A percentile compares a stretch with the other conserved stretches of the same genome.
phyloP scores from a whole-genome alignment of 2,797 vertebrate genomes.

The Sebastes paucispinis region DNA sequence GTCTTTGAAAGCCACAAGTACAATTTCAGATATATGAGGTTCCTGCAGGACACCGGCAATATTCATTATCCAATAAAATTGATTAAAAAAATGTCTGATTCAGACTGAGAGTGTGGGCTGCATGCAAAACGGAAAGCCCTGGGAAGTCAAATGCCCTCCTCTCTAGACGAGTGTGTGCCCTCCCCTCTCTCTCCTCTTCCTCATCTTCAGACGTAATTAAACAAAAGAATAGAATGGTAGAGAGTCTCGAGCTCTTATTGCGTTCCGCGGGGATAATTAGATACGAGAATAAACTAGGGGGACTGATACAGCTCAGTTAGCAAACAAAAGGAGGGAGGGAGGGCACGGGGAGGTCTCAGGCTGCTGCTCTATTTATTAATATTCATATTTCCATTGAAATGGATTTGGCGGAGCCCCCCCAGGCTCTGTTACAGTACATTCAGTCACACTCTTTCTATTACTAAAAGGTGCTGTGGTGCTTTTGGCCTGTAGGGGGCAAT shows the following conservation, averaged over 20 bases:
- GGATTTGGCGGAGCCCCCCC: conserved; percentile 18
- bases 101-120: conserved; percentile 1
- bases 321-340: conserved; percentile 40
- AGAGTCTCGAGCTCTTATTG: conserved; percentile 29
- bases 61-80: conserved; percentile 35
- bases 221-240: conserved; percentile 42
- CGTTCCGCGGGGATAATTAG: conserved; percentile 52
- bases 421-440: conserved; percentile 32
- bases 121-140: conserved; percentile 19
- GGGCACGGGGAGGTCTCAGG: conserved; percentile 6
- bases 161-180: conserved; percentile 10
- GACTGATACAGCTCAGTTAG: conserved; percentile 55
- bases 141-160: conserved; percentile 44
- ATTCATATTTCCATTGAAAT: conserved; percentile 55
- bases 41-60: conserved; percentile 15
- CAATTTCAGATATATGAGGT: background rate
- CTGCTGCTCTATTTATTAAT: conserved; percentile 57
- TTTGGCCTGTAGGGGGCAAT: conserved; percentile 80
- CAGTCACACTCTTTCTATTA: conserved; percentile 20
- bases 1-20: conserved; percentile 15
- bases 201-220: conserved; percentile 54
- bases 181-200: background rate
- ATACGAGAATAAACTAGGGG: conserved; percentile 32
- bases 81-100: conserved; percentile 3
- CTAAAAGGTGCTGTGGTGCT: conserved; percentile 39